Evolutionary conservation across 1,140 invertebrate genomes (phyloP), one percentile per base, ranked within the genome.

Genomic region (Holcopasites calliopsidis): DNA sequence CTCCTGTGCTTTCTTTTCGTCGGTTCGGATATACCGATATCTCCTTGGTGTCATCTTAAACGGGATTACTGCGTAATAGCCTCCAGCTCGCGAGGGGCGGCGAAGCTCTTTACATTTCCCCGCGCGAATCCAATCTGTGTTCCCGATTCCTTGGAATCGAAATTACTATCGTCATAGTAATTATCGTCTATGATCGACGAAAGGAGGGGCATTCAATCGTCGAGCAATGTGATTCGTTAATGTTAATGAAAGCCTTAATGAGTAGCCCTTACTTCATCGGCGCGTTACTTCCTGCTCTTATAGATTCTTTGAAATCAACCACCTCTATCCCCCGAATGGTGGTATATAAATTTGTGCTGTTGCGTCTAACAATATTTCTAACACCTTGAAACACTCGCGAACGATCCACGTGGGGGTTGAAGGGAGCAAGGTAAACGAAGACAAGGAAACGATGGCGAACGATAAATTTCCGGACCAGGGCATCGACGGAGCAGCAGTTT

Each of bases 1-100:
- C 7, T 44, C 7, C 23, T 38, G 57, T 55, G 70, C 54, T 74
- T 74, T 71, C 61, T 70, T 76, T 79, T 49, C 50, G 57, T 35
- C 18, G 13, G 13, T 28, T 16, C 49, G 58, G 49, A 82, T 82
- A 74, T 65, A 74, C 81, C 52, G 79, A 38, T 47, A 50, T 61
- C 55, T 61, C 57, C 35, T 35, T 47, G 40, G 38, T 74, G 77
- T 60, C 72, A 84, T 84, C 70, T 84, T 83, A 85, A 66, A 78
- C 76, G 70, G 75, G 84, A 82, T 85, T 85, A 85, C 66, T 33
- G 44, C 55, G 61, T 83, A 83, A 83, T 83, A 74, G 68, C 42
- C 47, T 61, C 42, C 47, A 61, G 47, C 58, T 26, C 42, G 28
- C 60, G 26, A 31, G 18, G 35, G 10, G 38, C 44, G 28, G 38